Evolutionary conservation across 1,140 invertebrate species (phyloP).

Genomic region (Mya arenaria): DNA sequence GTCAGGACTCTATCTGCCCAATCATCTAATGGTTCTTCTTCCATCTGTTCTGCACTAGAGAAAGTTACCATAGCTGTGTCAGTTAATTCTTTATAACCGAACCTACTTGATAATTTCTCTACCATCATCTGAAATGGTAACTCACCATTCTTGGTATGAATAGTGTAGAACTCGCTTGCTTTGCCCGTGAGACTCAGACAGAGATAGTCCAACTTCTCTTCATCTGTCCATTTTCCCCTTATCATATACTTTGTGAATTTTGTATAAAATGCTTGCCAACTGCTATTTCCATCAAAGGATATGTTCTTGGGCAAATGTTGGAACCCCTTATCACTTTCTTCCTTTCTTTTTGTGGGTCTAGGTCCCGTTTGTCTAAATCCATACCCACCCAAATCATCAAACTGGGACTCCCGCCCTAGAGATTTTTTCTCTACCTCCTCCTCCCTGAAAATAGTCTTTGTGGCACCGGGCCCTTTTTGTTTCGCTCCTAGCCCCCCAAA

Average conservation of each 20-base stretch:
- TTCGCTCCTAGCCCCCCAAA: too few relatives aligned
- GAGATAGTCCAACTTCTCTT: neutral
- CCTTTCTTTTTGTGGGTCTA: too few relatives aligned
- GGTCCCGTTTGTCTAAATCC: too few relatives aligned
- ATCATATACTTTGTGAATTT: constrained; percentile 8
- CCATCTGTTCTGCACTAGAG: neutral
- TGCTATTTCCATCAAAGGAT: neutral
- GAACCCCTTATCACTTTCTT: too few relatives aligned
- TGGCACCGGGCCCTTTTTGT: too few relatives aligned
- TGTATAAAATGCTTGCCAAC: neutral
- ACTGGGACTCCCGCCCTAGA: too few relatives aligned
- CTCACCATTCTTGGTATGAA: neutral
- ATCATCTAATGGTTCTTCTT: constrained; percentile 19
- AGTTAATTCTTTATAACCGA: neutral
- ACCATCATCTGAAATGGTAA: neutral
- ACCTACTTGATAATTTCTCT: constrained; percentile 1
- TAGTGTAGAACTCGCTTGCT: constrained; percentile 6
- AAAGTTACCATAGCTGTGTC: constrained; percentile 19
- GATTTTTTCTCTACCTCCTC: too few relatives aligned
- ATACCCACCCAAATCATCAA: too few relatives aligned
- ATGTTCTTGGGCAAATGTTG: neutral
- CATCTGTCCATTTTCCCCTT: neutral
- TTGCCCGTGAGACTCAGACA: constrained; percentile 15
- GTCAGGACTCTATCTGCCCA: constrained; percentile 18
- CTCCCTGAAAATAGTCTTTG: too few relatives aligned